Percentiles rank a stretch among this genome's conserved stretches.
phyloP scores from a whole-genome alignment of 2,888 invertebrate species.

The Acronicta leporina region DNA sequence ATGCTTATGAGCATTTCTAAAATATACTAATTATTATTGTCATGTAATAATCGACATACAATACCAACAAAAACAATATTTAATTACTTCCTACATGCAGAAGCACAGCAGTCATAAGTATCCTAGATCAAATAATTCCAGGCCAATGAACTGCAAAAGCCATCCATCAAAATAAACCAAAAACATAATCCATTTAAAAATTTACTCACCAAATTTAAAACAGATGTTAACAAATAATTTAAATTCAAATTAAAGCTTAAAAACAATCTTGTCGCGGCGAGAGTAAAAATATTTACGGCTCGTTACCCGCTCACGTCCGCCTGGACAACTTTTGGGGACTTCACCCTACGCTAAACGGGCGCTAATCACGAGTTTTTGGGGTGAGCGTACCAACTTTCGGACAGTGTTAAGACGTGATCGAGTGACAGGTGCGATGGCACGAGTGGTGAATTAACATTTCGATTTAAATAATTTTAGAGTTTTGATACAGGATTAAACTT shows the following conservation, averaged over 20 bases:
- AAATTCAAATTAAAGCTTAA: conserved; percentile 55
- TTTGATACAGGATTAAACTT: conserved; percentile 6
- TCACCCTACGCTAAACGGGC: conserved; percentile 43
- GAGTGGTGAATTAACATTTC: conserved; percentile 57
- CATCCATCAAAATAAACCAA: conserved; percentile 8
- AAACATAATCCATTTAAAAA: conserved; percentile 21
- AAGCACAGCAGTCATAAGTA: too few relatives aligned
- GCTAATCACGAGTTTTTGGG: conserved; percentile 63
- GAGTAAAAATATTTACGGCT: conserved; percentile 66
- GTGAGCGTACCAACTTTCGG: conserved; percentile 61
- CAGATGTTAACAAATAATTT: conserved; percentile 47
- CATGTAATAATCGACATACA: too few relatives aligned
- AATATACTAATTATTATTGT: too few relatives aligned
- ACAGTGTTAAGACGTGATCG: conserved; percentile 65
- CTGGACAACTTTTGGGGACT: conserved; percentile 62
- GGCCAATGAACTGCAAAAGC: neutral
- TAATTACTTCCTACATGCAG: too few relatives aligned
- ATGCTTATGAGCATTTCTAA: too few relatives aligned
- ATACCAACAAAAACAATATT: too few relatives aligned
- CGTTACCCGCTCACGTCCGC: conserved; percentile 64
- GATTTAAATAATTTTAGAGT: conserved; percentile 61
- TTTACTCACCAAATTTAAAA: conserved; percentile 24
- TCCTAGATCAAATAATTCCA: too few relatives aligned
- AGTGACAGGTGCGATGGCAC: conserved; percentile 60
- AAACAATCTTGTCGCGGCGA: conserved; percentile 59